Evolutionary conservation across 2,888 invertebrate genomes (phyloP).

Genomic region (Idaea biselata): DNA sequence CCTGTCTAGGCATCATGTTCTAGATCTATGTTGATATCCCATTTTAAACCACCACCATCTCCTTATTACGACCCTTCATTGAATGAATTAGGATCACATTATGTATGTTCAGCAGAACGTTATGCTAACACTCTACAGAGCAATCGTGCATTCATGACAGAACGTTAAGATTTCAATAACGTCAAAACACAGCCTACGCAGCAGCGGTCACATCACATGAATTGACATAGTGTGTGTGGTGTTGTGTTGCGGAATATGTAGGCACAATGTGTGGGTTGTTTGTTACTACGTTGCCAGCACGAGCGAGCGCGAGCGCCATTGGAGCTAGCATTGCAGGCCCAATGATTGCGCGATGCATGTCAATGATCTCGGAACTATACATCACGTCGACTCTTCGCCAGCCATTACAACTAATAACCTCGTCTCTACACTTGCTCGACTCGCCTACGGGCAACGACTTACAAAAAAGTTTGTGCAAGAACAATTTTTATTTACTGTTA

Average conservation of each 20-base stretch:
- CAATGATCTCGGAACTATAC: conserved; percentile 44
- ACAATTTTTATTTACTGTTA: neutral
- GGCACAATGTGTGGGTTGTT: conserved; percentile 6
- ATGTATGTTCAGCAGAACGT: neutral
- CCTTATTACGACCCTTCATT: neutral
- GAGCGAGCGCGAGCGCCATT: conserved; percentile 17
- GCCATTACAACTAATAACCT: conserved; percentile 28
- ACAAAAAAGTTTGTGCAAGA: conserved; percentile 15
- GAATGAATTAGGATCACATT: neutral
- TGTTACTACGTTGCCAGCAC: conserved; percentile 39
- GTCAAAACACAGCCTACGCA: conserved; percentile 2
- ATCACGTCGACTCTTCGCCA: conserved; percentile 22
- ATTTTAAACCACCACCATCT: conserved; percentile 4
- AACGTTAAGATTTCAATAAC: conserved; percentile 4
- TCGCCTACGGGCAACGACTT: neutral
- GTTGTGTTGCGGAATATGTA: conserved; percentile 29
- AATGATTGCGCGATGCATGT: conserved; percentile 44
- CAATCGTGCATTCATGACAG: neutral
- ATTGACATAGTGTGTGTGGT: conserved; percentile 33
- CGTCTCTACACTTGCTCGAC: conserved; percentile 12
- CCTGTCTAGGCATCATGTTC: conserved; percentile 31
- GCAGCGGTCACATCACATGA: conserved; percentile 16
- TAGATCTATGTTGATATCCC: conserved; percentile 22
- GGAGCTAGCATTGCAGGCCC: conserved; percentile 34
- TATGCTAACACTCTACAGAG: neutral